Percentiles rank a stretch among this genome's conserved stretches.
These are phyloP conservation scores for Anguilla rostrata DNA, from an alignment of 2,113 vertebrate genomes.

Conservation along the genomic window DNA sequence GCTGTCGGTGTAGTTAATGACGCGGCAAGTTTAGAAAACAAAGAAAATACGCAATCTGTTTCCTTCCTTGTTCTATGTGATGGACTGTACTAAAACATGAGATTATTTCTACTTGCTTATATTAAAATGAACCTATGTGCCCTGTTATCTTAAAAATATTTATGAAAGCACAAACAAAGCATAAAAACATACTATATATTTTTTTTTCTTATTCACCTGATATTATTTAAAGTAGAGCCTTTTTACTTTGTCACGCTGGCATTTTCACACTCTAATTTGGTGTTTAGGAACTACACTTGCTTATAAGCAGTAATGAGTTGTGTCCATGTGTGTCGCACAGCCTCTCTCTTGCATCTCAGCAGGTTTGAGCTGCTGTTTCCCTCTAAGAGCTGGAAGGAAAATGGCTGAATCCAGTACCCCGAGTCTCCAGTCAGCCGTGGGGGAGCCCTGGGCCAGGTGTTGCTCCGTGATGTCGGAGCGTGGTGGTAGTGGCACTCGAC, in stretches of 20 bases:
- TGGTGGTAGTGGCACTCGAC: slow-evolving; percentile 72
- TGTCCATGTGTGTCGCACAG: background rate
- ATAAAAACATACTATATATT: background rate
- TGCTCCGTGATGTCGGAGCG: slow-evolving; percentile 41
- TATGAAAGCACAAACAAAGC: slow-evolving; percentile 6
- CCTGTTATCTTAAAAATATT: background rate
- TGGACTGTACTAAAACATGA: background rate
- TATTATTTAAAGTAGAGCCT: background rate
- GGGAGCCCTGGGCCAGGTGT: background rate
- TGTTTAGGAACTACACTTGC: no score
- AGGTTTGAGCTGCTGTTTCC: background rate
- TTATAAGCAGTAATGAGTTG: background rate
- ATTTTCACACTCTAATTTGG: background rate
- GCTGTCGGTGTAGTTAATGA: background rate
- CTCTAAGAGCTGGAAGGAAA: background rate
- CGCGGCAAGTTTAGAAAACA: background rate
- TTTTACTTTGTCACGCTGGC: background rate
- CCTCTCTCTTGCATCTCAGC: background rate
- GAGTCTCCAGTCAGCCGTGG: background rate
- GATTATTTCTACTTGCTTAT: background rate
- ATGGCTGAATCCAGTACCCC: background rate
- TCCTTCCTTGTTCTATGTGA: background rate
- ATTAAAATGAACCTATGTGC: background rate
- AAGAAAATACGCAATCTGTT: background rate
- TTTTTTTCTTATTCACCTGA: background rate